Evolutionary conservation across 2,797 vertebrate species (phyloP).

Genomic region (Ctenopoma kingsleyae): DNA sequence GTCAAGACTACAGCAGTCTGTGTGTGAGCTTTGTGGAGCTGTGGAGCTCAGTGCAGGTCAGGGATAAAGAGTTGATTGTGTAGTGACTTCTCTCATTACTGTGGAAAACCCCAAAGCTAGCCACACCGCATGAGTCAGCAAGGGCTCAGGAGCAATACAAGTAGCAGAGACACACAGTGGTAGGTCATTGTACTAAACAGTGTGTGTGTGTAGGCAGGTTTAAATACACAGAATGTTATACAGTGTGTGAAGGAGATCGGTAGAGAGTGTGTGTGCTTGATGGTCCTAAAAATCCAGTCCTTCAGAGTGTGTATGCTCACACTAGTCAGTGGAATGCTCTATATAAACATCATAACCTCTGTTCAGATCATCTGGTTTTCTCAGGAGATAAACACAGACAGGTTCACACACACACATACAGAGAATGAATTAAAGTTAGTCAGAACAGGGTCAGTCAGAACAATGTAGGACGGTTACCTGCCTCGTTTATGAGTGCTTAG

Average conservation of each 20-base stretch:
- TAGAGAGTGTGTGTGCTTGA: conserved; percentile 4
- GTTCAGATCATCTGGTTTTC: conserved; percentile 35
- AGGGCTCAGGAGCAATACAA: conserved; percentile 41
- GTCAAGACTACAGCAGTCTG: conserved; percentile 25
- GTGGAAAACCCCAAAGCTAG: conserved; percentile 79
- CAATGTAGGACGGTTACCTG: background rate
- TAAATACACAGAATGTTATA: conserved; percentile 5
- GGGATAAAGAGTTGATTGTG: conserved; percentile 80
- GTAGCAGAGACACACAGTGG: conserved; percentile 39
- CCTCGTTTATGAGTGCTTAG: conserved; percentile 3
- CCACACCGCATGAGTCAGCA: conserved; percentile 77
- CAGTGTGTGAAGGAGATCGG: background rate
- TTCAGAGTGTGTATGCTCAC: conserved; percentile 24
- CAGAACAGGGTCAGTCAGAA: too few species aligned
- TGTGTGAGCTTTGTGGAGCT: conserved; percentile 32
- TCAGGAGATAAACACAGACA: conserved; percentile 33
- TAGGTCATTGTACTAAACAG: conserved; percentile 15
- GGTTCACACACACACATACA: background rate
- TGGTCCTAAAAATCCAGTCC: background rate
- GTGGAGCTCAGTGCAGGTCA: conserved; percentile 46
- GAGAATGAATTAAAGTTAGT: background rate
- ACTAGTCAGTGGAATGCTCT: conserved; percentile 39
- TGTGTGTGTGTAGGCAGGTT: conserved; percentile 13
- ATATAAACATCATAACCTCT: conserved; percentile 48
- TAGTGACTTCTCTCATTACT: conserved; percentile 59